Base-by-base conservation (phyloP, 2,888 invertebrate genomes). In the Sicus ferrugineus region DNA sequence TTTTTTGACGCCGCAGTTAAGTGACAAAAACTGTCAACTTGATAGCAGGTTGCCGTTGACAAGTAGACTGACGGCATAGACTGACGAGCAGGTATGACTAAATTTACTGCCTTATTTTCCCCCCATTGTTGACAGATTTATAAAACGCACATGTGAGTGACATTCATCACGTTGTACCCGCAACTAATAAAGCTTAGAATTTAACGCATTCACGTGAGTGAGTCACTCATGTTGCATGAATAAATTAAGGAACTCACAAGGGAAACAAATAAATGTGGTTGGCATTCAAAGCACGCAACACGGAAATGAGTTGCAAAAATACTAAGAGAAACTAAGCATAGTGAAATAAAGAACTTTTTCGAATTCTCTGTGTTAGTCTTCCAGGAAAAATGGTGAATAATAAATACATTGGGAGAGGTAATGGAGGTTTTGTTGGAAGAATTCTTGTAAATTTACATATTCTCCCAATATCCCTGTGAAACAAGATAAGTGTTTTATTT, bases 121-220 rank as follows among this genome's bases (percentile, higher is more conserved):
- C 14, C 21, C 23, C 14, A 52, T 23, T 34, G 58, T 16, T 30
- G 58, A 59, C 30, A 58, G 31, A n/a, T 59, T 34, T 34, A 34
- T 34, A 30, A 30, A 14, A 19, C 31, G n/a, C 31, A 59, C 31
- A 59, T 59, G n/a, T n/a, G n/a, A n/a, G n/a, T n/a, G 58, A 59
- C 58, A 59, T 59, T 59, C 19, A 34, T 59, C 34, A 59, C 58
- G 9, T 30, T 34, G 58, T 11, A 19, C 6, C 19, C 19, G 11
- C 1, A 30, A 30, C 4, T n/a, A 58, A 30, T 6, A 58, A 58
- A 28, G 9, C 28, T 0, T 6, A 26, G 31, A 58, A 58, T 28
- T 58, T 26, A 30, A 30, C 19, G 6, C 31, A 28, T 58, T 58
- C 58, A n/a, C n/a, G 16, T 2, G 31, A 58, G 58, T 31, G 31